These are phyloP conservation scores for Leptopilina drosophilae DNA, from an alignment of 2,888 invertebrate genomes.

Conservation along the genomic window DNA sequence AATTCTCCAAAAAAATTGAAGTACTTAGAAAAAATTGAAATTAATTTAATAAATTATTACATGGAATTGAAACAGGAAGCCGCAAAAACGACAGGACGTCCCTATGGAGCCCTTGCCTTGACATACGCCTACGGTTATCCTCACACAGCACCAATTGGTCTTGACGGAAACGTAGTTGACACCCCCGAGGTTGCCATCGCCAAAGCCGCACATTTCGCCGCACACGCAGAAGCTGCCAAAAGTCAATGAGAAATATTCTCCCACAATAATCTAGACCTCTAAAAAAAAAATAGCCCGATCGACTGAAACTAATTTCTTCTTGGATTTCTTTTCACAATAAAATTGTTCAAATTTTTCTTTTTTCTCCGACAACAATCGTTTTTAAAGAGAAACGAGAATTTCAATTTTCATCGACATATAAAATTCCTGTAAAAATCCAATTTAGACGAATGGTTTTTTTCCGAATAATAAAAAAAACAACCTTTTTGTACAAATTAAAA, in stretches of 20 bases:
- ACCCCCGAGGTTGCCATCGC: constrained; percentile 76
- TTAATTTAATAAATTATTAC: background rate
- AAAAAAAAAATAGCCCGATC: background rate
- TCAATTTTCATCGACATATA: too few relatives aligned
- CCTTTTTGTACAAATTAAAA: constrained; percentile 13
- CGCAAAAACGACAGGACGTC: constrained; percentile 59
- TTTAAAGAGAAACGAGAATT: too few relatives aligned
- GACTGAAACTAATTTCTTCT: constrained; percentile 10
- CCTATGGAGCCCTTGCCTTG: constrained; percentile 69
- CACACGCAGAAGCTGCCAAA: constrained; percentile 65
- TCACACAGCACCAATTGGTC: constrained; percentile 64
- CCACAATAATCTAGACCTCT: background rate
- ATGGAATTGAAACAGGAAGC: constrained; percentile 56
- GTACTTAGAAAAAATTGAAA: too few relatives aligned
- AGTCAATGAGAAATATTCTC: constrained; percentile 14
- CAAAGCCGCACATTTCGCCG: constrained; percentile 75
- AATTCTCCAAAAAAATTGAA: too few relatives aligned
- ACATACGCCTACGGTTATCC: constrained; percentile 66
- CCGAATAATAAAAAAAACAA: background rate
- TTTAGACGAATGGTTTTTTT: constrained; percentile 17
- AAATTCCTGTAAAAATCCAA: background rate
- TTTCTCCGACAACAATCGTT: background rate
- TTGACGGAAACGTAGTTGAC: constrained; percentile 65
- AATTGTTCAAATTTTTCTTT: too few relatives aligned
- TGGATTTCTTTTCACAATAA: background rate